phyloP scores from a whole-genome alignment of 2,797 vertebrate genomes.

The Sebastes diploproa region DNA sequence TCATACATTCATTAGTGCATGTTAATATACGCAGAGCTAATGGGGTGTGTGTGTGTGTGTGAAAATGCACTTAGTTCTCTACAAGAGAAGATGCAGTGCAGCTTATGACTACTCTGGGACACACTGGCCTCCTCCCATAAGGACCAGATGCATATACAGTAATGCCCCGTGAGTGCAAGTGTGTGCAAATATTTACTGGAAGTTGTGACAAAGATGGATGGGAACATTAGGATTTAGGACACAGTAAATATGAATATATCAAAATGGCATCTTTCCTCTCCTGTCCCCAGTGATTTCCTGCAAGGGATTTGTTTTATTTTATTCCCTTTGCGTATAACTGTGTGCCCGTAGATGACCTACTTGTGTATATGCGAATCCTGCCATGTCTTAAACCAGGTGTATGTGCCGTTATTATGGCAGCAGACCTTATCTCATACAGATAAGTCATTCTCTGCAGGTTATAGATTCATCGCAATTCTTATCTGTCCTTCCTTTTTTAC shows the following conservation, averaged over 20 bases:
- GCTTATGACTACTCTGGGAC: constrained; percentile 25
- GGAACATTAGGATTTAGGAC: constrained; percentile 40
- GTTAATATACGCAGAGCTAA: constrained; percentile 53
- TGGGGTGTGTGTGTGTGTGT: constrained; percentile 8
- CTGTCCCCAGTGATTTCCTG: constrained; percentile 17
- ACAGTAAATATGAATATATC: constrained; percentile 36
- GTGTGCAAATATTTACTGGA: constrained; percentile 56
- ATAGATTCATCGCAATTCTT: constrained; percentile 19
- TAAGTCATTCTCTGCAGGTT: constrained; percentile 13
- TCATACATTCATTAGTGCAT: constrained; percentile 47
- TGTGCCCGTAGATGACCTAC: constrained; percentile 18
- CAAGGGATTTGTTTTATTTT: constrained; percentile 7
- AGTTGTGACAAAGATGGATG: constrained; percentile 41
- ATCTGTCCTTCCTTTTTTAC: constrained; percentile 1
- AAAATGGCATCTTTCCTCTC: constrained; percentile 9
- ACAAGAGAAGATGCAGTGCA: constrained; percentile 18
- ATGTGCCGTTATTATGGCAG: neutral
- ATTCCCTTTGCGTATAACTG: neutral
- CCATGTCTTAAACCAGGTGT: neutral
- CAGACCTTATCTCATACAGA: constrained; percentile 6
- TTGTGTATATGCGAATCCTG: constrained; percentile 3
- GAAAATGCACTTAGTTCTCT: constrained; percentile 35
- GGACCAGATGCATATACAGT: constrained; percentile 1
- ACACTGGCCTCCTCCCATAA: constrained; percentile 9
- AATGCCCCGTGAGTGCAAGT: constrained; percentile 15